These are phyloP conservation scores for Elysia crispata DNA, from an alignment of 2,888 invertebrate genomes.

Conservation along the genomic window DNA sequence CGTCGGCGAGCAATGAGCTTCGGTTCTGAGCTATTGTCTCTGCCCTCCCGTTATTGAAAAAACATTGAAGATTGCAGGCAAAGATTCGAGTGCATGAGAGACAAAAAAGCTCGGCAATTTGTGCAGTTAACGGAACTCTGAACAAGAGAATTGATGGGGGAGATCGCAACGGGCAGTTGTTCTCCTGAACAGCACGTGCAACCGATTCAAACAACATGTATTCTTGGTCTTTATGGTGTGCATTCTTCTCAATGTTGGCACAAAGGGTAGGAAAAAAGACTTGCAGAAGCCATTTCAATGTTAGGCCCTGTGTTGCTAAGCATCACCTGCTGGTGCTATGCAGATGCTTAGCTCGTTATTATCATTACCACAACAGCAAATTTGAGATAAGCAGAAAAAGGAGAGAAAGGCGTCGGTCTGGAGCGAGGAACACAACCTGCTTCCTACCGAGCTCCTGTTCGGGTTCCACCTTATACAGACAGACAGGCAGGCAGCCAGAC, in stretches of 20 bases:
- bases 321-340: slow-evolving; percentile 44
- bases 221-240: background rate
- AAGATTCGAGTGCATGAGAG: too few relatives aligned
- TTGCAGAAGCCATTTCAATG: slow-evolving; percentile 28
- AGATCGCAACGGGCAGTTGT: slow-evolving; percentile 33
- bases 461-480: too few relatives aligned
- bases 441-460: too few relatives aligned
- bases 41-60: too few relatives aligned
- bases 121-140: slow-evolving; percentile 29
- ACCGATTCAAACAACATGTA: slow-evolving; percentile 23
- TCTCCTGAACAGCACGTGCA: slow-evolving; percentile 31
- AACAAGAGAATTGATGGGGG: slow-evolving; percentile 17
- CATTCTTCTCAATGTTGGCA: slow-evolving; percentile 10
- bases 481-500: too few relatives aligned
- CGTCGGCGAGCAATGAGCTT: too few relatives aligned
- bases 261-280: background rate
- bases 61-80: too few relatives aligned
- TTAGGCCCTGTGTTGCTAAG: slow-evolving; percentile 25
- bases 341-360: slow-evolving; percentile 45
- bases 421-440: too few relatives aligned
- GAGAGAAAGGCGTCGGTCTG: slow-evolving; percentile 23
- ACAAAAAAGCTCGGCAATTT: slow-evolving; percentile 27
- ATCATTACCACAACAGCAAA: slow-evolving; percentile 25
- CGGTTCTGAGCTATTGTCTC: too few relatives aligned
- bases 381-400: slow-evolving; percentile 41